phyloP scores from a whole-genome alignment of 2,797 vertebrate species.

The Geotria australis region DNA sequence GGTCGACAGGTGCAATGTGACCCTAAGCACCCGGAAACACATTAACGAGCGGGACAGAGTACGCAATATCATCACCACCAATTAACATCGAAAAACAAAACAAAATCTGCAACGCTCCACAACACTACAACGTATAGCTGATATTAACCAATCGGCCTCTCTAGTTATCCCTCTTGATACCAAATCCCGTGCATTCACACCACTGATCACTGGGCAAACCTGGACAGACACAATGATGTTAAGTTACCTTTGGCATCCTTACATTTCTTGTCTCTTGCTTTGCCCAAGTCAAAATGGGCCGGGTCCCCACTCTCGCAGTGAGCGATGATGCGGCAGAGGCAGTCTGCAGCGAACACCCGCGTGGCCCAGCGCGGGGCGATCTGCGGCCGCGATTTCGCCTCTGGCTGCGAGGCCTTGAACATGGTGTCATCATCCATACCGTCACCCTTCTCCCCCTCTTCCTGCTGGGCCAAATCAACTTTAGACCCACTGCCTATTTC shows the following conservation, averaged over 20 bases:
- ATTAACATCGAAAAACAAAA: too few relatives aligned
- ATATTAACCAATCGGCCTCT: too few relatives aligned
- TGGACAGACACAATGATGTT: too few relatives aligned
- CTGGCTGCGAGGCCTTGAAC: conserved; percentile 76
- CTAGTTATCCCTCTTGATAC: too few relatives aligned
- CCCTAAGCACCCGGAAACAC: too few relatives aligned
- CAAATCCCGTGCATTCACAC: too few relatives aligned
- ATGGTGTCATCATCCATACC: conserved; percentile 94
- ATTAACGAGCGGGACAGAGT: too few relatives aligned
- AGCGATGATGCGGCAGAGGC: conserved; percentile 66
- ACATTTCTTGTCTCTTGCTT: conserved; percentile 14
- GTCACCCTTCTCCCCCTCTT: conserved; percentile 76
- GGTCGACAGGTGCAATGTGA: too few relatives aligned
- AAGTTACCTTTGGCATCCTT: neutral
- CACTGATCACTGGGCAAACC: too few relatives aligned
- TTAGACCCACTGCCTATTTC: neutral
- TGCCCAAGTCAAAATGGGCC: conserved; percentile 59
- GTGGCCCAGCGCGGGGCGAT: conserved; percentile 94
- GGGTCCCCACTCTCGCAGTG: conserved; percentile 65
- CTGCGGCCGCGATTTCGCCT: conserved; percentile 72
- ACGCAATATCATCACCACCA: too few relatives aligned
- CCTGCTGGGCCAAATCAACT: conserved; percentile 40
- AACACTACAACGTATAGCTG: too few relatives aligned
- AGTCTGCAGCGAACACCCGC: conserved; percentile 78
- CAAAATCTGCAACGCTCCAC: too few relatives aligned